Percentiles rank a stretch among this genome's conserved stretches.
Conservation (phyloP, 2,888 invertebrate species). For the Nephrotoma guestfalica region DNA sequence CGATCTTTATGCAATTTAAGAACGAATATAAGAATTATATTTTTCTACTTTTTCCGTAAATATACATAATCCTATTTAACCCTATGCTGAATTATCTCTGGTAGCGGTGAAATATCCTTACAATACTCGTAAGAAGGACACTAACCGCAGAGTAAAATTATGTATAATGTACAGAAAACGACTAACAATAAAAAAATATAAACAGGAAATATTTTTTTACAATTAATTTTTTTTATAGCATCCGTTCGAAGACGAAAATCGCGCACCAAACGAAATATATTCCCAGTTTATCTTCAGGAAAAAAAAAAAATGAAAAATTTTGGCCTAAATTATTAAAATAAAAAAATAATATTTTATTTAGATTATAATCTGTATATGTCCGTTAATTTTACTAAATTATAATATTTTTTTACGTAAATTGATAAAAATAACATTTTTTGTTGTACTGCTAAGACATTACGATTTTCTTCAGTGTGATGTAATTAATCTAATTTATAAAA, state of each 20-base stretch:
- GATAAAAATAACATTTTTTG: neutral
- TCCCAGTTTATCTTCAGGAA: neutral
- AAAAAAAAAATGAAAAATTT: neutral
- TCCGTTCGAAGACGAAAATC: neutral
- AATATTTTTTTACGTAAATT: neutral
- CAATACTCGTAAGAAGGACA: neutral
- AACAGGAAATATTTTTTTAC: neutral
- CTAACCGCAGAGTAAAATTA: neutral
- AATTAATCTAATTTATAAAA: neutral
- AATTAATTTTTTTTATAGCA: neutral
- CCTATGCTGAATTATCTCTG: neutral
- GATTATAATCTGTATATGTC: neutral
- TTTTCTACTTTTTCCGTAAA: neutral
- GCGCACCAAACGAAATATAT: neutral
- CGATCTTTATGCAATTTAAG: neutral
- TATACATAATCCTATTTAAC: neutral
- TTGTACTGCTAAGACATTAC: neutral
- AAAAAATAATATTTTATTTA: neutral
- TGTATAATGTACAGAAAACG: neutral
- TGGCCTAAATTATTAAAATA: neutral
- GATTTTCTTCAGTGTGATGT: neutral
- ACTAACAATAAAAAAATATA: neutral
- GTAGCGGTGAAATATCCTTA: neutral
- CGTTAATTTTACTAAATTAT: neutral
- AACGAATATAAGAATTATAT: neutral